Evolutionary conservation across 2,113 vertebrate genomes (phyloP).

Genomic region (Psilopogon haemacephalus): DNA sequence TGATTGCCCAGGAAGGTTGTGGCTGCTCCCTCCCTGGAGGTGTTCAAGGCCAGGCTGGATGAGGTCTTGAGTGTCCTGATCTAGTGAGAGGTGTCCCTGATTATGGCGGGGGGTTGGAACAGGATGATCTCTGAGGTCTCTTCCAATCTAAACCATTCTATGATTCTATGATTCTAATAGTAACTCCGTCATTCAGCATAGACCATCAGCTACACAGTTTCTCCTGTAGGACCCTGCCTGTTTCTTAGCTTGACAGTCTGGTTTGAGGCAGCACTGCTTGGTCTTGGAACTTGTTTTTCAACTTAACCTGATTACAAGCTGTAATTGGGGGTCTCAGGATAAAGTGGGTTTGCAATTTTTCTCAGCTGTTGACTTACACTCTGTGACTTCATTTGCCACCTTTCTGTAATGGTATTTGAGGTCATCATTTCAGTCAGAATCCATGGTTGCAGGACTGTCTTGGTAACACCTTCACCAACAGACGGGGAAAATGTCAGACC

Average conservation of each 20-base stretch:
- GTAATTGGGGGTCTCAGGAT: background rate
- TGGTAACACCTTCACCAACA: background rate
- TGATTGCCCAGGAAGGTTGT: too few species aligned
- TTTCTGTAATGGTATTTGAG: background rate
- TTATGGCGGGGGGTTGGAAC: too few species aligned
- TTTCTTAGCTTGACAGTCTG: background rate
- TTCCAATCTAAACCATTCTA: too few species aligned
- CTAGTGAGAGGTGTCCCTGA: too few species aligned
- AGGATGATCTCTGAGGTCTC: too few species aligned
- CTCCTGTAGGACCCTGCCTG: background rate
- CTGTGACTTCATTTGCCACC: background rate
- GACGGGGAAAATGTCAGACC: background rate
- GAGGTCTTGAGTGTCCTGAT: too few species aligned
- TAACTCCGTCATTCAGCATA: background rate
- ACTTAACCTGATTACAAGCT: background rate
- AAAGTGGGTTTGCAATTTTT: background rate
- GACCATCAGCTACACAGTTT: background rate
- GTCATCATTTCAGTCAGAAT: background rate
- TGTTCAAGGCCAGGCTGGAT: too few species aligned
- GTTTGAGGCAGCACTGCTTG: background rate
- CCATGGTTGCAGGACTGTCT: rapidly evolving
- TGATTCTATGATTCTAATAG: background rate
- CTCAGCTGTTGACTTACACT: background rate
- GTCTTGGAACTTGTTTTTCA: background rate
- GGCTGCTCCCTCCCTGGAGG: too few species aligned